A percentile compares a stretch with the other conserved stretches of the same genome.
These are phyloP conservation scores for Parus major DNA, from an alignment of 2,113 vertebrate genomes.

Conservation along the genomic window DNA sequence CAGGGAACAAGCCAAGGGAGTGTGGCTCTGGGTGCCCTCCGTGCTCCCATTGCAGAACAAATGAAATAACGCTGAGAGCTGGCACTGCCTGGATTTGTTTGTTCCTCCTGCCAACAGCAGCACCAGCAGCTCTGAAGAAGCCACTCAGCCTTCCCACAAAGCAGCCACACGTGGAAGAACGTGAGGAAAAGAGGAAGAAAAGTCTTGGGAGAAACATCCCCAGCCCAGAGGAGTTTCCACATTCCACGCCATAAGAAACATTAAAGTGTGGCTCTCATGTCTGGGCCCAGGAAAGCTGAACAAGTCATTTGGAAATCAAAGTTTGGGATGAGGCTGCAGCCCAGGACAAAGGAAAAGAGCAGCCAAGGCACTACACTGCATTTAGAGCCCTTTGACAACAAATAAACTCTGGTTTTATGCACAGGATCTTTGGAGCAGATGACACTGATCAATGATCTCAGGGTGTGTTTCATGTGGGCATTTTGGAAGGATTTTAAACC, in stretches of 20 bases:
- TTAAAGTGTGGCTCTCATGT: not conserved
- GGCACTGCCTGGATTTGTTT: not conserved
- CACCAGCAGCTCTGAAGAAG: not conserved
- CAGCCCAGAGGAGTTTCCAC: not conserved
- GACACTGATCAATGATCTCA: not conserved
- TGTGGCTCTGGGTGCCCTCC: not conserved
- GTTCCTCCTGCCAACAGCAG: not conserved
- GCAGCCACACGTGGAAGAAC: not conserved
- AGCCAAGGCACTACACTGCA: not conserved
- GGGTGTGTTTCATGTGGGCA: not conserved
- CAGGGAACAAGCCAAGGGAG: not conserved
- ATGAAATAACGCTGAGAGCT: not conserved
- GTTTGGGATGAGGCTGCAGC: not conserved
- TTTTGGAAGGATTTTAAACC: not conserved
- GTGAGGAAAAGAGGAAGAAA: constrained; percentile 12
- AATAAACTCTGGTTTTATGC: not conserved
- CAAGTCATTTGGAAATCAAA: constrained; percentile 1
- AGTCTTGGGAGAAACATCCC: not conserved
- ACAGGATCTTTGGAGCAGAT: not conserved
- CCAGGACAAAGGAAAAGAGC: not conserved
- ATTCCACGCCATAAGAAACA: not conserved
- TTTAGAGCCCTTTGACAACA: not conserved
- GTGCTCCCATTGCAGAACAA: not conserved
- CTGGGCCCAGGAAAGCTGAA: not conserved
- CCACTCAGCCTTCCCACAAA: not conserved